Evolutionary conservation across 1,140 invertebrate genomes (phyloP), one percentile per base, ranked within the genome.

Genomic region (Nephila pilipes): DNA sequence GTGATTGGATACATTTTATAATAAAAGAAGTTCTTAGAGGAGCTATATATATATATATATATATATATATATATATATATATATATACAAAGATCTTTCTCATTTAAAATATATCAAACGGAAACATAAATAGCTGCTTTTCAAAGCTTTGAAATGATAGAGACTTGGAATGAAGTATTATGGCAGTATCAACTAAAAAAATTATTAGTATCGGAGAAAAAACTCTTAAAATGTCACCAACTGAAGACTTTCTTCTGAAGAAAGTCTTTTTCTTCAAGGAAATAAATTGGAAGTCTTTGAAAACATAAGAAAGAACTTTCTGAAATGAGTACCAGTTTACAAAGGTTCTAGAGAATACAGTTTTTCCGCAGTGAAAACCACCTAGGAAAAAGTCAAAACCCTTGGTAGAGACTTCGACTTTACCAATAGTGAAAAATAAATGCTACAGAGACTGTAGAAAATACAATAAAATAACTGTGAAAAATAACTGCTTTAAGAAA

Each of bases 261-360:
- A 65, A 65, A 25, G 5, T 25, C 36, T 81, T 81, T 81, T 81
- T 14, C 22, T 22, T 20, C 69, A 38, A n/a, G 32, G 6, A 81
- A 81, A 81, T 81, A 81, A 46, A 81, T 81, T 81, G 79, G 36
- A 18, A 81, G 20, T 46, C 79, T 46, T 81, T 46, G 79, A 81
- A 81, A 81, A 81, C 79, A 81, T 54, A 32, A 38, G 79, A 81
- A 36, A 81, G 79, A 81, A 81, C 79, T 81, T 81, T 81, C 79
- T 81, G 20, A 81, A 81, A 81, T 81, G 79, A 81, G 79, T 38
- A 54, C 79, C 79, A 16, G 36, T 46, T 81, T 38, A 81, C 79
- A 46, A 46, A 81, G n/a, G 79, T 81, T 81, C 16, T 81, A 81
- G 79, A 81, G 36, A 38, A n/a, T 54, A 22, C 79, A 81, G 79